Percentiles rank a stretch among this genome's conserved stretches.
These are phyloP conservation scores for Amblyopsis hoosieri DNA, from an alignment of 2,797 vertebrate species.

Conservation along the genomic window DNA sequence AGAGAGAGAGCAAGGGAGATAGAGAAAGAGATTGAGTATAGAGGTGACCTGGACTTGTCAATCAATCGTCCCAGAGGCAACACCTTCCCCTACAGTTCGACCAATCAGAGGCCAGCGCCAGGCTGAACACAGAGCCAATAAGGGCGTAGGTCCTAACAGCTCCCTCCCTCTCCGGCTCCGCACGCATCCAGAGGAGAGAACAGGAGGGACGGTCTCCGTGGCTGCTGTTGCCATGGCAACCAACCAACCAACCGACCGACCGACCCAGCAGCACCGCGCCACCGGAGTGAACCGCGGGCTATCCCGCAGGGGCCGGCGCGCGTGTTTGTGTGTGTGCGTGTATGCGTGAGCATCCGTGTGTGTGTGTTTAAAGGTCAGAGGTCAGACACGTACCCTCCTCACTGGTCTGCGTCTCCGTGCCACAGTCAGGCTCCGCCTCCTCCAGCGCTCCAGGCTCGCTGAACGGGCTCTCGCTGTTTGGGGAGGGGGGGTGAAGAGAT, in stretches of 20 bases:
- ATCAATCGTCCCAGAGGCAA: conserved; percentile 39
- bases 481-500: not conserved
- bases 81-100: conserved; percentile 17
- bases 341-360: conserved; percentile 20
- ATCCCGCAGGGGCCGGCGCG: conserved; percentile 1
- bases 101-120: conserved; percentile 40
- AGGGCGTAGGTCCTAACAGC: conserved; percentile 17
- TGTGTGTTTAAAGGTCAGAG: conserved; percentile 42
- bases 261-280: too few relatives aligned
- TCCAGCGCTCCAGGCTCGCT: conserved; percentile 95
- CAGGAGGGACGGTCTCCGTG: conserved; percentile 55
- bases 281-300: not conserved
- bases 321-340: conserved; percentile 22
- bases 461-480: conserved; percentile 92
- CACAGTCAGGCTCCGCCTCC: conserved; percentile 91
- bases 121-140: conserved; percentile 1
- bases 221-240: conserved; percentile 72
- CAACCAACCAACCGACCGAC: conserved; percentile 37
- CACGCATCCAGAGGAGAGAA: conserved; percentile 4
- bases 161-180: not conserved
- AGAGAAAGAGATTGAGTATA: conserved; percentile 33
- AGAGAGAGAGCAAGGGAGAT: not conserved
- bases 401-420: conserved; percentile 94
- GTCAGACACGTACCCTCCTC: conserved; percentile 87
- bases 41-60: conserved; percentile 54